These are phyloP conservation scores for Margarornis squamiger DNA, from an alignment of 2,797 vertebrate species.

Conservation along the genomic window DNA sequence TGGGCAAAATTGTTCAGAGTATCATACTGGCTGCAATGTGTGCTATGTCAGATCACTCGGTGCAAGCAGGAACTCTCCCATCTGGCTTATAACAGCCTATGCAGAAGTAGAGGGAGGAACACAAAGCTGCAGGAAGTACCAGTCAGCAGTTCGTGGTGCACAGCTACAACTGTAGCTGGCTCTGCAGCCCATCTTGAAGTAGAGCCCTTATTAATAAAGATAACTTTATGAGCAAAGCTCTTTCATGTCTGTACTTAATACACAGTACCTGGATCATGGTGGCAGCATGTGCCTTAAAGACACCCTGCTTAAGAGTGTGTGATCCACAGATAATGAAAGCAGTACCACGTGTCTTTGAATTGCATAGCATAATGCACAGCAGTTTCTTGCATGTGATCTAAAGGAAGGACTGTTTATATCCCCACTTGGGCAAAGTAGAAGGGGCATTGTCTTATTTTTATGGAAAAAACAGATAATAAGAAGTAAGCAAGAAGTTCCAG, in stretches of 20 bases:
- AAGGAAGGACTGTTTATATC: neutral
- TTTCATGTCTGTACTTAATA: neutral
- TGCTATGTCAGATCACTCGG: neutral
- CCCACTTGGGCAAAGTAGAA: neutral
- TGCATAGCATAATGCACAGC: neutral
- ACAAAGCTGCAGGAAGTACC: neutral
- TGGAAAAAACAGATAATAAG: neutral
- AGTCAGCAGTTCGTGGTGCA: neutral
- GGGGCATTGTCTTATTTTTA: neutral
- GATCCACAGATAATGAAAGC: neutral
- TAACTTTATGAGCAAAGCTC: neutral
- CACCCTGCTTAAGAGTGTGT: neutral
- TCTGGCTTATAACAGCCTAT: neutral
- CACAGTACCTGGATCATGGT: neutral
- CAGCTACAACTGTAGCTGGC: neutral
- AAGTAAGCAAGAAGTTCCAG: neutral
- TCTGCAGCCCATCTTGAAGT: neutral
- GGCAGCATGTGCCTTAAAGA: neutral
- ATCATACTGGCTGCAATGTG: accelerated
- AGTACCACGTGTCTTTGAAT: neutral
- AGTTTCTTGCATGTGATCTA: neutral
- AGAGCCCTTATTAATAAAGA: neutral
- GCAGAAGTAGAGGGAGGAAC: neutral
- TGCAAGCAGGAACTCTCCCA: neutral
- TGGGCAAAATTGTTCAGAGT: neutral